Evolutionary conservation across 2,113 vertebrate species (phyloP).

Genomic region (Carlito syrichta): DNA sequence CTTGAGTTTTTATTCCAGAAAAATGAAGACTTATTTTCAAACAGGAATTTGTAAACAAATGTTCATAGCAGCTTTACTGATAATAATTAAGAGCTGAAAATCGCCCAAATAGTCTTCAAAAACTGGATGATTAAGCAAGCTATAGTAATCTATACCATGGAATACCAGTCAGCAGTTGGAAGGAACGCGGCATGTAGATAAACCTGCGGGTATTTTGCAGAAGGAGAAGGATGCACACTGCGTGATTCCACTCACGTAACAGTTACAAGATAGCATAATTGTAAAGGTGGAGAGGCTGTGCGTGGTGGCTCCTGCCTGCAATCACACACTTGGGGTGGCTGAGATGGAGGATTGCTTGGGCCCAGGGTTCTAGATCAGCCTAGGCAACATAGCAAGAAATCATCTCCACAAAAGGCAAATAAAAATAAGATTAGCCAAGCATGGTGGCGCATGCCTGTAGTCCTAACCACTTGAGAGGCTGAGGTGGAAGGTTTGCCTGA

Average conservation of each 20-base stretch:
- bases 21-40: neutral
- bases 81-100: neutral
- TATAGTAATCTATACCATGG: neutral
- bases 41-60: neutral
- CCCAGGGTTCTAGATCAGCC: too few relatives aligned
- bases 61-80: neutral
- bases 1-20: neutral
- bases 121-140: neutral
- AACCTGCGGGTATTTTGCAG: neutral
- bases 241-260: neutral
- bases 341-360: too few relatives aligned
- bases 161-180: neutral
- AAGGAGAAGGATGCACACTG: neutral
- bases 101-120: neutral
- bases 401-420: too few relatives aligned
- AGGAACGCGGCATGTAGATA: neutral
- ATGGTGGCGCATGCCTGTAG: too few relatives aligned
- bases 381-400: too few relatives aligned
- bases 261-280: neutral
- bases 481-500: too few relatives aligned
- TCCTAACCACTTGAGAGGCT: too few relatives aligned
- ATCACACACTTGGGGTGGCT: too few relatives aligned
- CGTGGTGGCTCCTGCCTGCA: too few relatives aligned
- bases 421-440: too few relatives aligned
- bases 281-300: neutral